Evolutionary conservation across 2,888 invertebrate species (phyloP).

Genomic region (Apodemia mormo): DNA sequence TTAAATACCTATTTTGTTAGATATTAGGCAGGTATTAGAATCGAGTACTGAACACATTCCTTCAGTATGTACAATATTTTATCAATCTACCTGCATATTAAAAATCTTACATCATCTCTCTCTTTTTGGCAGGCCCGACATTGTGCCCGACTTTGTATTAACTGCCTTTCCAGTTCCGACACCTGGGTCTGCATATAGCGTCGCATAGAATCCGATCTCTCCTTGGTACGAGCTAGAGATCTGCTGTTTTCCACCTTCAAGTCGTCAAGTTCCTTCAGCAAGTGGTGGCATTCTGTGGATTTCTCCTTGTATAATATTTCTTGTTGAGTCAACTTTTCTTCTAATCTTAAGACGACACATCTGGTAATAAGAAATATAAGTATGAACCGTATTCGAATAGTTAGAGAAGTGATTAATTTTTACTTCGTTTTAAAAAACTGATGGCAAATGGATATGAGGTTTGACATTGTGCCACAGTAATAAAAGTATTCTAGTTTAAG

Average conservation of each 20-base stretch:
- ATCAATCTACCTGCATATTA: no score
- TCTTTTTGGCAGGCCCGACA: slow-evolving; percentile 65
- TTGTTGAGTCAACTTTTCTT: slow-evolving; percentile 58
- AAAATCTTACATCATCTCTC: slow-evolving; percentile 58
- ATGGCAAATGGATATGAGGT: no score
- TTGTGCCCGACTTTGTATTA: slow-evolving; percentile 65
- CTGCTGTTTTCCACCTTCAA: slow-evolving; percentile 53
- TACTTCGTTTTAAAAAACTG: no score
- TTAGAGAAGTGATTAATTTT: no score
- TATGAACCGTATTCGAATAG: slow-evolving; percentile 25
- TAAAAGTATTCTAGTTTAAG: no score
- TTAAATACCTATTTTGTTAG: no score
- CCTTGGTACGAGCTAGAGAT: slow-evolving; percentile 53
- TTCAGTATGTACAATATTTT: no score
- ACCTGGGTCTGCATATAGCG: slow-evolving; percentile 63
- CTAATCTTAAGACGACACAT: slow-evolving; percentile 50
- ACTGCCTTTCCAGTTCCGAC: slow-evolving; percentile 65
- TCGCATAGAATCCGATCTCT: slow-evolving; percentile 60
- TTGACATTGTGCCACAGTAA: no score
- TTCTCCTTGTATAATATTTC: slow-evolving; percentile 58
- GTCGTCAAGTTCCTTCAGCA: slow-evolving; percentile 58
- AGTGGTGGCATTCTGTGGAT: slow-evolving; percentile 48
- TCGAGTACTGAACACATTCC: no score
- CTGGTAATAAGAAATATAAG: slow-evolving; percentile 38
- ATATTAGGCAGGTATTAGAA: no score